Base-by-base conservation (phyloP, 2,888 invertebrate genomes). In the Psylliodes chrysocephalus region DNA sequence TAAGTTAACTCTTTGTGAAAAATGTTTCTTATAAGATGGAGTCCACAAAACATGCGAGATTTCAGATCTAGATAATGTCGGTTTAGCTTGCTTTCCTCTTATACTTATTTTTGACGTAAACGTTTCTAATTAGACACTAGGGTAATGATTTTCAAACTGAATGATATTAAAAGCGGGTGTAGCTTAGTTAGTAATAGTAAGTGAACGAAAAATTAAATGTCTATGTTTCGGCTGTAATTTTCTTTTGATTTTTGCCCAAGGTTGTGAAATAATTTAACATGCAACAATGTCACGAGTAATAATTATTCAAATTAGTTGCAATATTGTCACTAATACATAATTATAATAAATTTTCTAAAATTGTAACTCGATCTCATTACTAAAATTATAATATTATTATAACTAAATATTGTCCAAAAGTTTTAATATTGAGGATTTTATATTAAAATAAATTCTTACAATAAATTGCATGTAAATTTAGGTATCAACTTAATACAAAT, bases 101-200 rank as follows among this genome's bases (percentile, higher is more conserved):
- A 64, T 73, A 71, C 72, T 73, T 72, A 72, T 72, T 73, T 71
- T 67, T 67, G 64, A 71, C 71, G 72, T 70, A 73, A 73, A 73
- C 71, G 68, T 63, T 60, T 53, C 70, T 68, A 68, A 71, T 71
- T 69, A 67, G 61, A 46, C 47, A 47, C 35, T 59, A 63, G 52
- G 56, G 63, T 63, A 63, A 63, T 63, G 56, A 57, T 56, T 56
- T 51, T 56, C 40, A 17, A 40, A 40, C 28, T 63, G 63, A 63
- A 52, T 55, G 51, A 63, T 56, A 63, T 52, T 57, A 47, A 63
- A 59, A 44, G 59, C 33, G 28, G 57, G 44, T 44, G 40, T 53
- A 46, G 60, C 60, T n/a, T n/a, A n/a, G n/a, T n/a, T n/a, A n/a
- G n/a, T n/a, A n/a, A n/a, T 60, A 60, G 60, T 46, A 30, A 54